Base-by-base conservation (phyloP, 2,797 vertebrate genomes). In the Melanogrammus aeglefinus region DNA sequence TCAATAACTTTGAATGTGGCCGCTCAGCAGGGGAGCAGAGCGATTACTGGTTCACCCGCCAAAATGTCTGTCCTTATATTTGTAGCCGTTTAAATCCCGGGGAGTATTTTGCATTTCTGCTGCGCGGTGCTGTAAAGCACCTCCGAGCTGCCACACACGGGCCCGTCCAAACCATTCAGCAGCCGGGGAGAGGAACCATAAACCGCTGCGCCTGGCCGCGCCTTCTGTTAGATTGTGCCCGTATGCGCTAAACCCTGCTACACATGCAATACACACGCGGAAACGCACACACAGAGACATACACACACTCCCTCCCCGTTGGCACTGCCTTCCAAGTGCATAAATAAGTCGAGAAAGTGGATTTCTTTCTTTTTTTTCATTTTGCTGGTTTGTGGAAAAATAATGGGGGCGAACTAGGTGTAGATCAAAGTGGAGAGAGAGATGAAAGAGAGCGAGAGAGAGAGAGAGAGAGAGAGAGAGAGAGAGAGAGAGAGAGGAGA, bases 381-480 rank as follows among this genome's bases (percentile, higher is more conserved):
- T 0, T 14, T 66, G 76, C 83, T 79, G 77, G 73, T 76, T 79
- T 66, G 81, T 70, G 82, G 36, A 75, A 75, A 76, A 80, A 70
- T 78, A 75, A 84, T 75, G 35, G 75, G 33, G 75, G 74, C 72
- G 66, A 71, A 80, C 76, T 29, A 73, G 76, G 76, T 74, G 71
- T 66, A 75, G 76, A 87, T 90, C 81, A 83, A 84, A 87, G 79
- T 77, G 79, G 86, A 85, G 66, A 36, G 81, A 66, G 47, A 75
- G 73, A 79, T 75, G 76, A 24, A 21, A 63, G 18, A n/a, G 18
- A 63, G 51, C 75, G 73, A 76, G 77, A 38, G 57, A 51, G 79
- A 75, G 82, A 77, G 79, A 78, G 79, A 79, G 78, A 79, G 76
- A 81, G 16, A 47, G 73, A 2, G 31, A 31, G 31, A 75, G 75